Evolutionary conservation across 2,113 vertebrate genomes (phyloP).

Genomic region (Numida meleagris): DNA sequence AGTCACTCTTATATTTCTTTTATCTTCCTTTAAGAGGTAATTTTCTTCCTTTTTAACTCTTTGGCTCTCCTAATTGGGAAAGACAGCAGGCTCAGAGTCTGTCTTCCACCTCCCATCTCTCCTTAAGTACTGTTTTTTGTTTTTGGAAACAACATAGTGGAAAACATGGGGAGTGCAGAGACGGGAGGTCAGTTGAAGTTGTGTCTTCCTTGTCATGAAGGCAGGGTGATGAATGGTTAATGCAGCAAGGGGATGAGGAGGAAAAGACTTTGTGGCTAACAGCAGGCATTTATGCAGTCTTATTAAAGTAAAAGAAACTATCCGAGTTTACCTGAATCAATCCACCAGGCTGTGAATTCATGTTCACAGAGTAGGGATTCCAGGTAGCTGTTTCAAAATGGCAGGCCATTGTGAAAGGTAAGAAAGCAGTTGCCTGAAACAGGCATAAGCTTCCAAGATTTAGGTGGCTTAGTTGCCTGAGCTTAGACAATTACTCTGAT

Average conservation of each 20-base stretch:
- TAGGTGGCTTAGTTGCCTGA: not conserved
- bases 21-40: not conserved
- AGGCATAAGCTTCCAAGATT: not conserved
- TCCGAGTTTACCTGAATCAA: not conserved
- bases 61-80: not conserved
- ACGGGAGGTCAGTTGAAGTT: not conserved
- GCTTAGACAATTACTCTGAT: not conserved
- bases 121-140: not conserved
- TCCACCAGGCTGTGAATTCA: not conserved
- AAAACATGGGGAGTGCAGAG: not conserved
- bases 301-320: not conserved
- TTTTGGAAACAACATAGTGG: not conserved
- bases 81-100: not conserved
- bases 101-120: not conserved
- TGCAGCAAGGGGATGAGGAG: fast-evolving
- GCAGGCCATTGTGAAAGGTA: not conserved
- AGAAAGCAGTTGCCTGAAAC: not conserved
- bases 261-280: not conserved
- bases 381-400: not conserved
- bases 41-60: not conserved
- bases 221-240: not conserved
- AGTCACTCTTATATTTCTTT: not conserved
- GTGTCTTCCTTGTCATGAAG: not conserved
- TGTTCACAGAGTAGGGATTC: not conserved
- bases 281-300: not conserved